Base-by-base conservation (phyloP, 2,888 invertebrate genomes). In the Temnothorax ravouxi region DNA sequence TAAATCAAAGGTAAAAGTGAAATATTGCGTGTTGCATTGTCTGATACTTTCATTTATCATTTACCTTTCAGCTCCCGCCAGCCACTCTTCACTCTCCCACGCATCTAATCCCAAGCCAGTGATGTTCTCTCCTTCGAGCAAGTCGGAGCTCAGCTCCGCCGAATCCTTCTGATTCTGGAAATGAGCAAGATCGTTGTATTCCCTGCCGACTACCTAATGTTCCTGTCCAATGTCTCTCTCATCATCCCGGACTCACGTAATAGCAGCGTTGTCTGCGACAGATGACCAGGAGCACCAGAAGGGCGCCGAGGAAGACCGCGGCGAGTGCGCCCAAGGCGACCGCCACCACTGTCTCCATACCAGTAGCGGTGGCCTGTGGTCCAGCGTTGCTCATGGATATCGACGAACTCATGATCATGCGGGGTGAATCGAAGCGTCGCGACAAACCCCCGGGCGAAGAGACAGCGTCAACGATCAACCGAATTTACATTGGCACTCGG, bases 321-420 rank as follows among this genome's bases (percentile, higher is more conserved):
- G 96, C 96, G 59, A 97, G 95, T 8, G 97, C 96, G 62, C 96
- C 96, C 88, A 97, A 96, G 56, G 97, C 97, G 67, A 97, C 96
- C 47, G 96, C 96, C 59, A 97, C 96, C 66, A 97, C 96, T 87
- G 96, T 96, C 94, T 97, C 97, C 96, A 97, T 97, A 88, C 95
- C 95, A 83, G 95, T 91, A 50, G 90, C 87, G 69, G 92, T 91
- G 54, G 90, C 81, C 9, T 90, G 86, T 6, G 92, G 83, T 84
- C 90, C 93, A 64, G 91, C 88, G 87, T 92, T 94, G 77, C 90
- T 92, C 85, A 94, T 91, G 29, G 94, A 92, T 74, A 94, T 89
- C 47, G 93, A 91, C 29, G 94, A 94, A 88, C 93, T 94, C 94
- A 94, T 94, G 64, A 50, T 90, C 25, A 47, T 64, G 13, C 38